Evolutionary conservation across 1,140 invertebrate genomes (phyloP).

Genomic region (Musca vetustissima): DNA sequence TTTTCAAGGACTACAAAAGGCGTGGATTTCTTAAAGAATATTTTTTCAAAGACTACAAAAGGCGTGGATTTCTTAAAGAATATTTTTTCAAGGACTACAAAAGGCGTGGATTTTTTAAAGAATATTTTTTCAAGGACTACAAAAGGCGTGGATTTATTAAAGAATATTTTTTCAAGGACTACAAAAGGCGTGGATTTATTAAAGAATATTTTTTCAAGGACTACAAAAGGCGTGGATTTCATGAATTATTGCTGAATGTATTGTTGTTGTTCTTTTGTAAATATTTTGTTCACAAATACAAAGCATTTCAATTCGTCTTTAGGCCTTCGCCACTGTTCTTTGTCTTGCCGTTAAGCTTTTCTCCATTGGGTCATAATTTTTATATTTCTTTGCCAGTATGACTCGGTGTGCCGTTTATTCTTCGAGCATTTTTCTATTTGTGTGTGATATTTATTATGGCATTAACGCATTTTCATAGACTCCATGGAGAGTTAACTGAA

Average conservation of each 20-base stretch:
- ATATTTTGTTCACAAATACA: not conserved
- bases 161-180: too few species aligned
- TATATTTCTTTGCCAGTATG: not conserved
- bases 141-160: too few species aligned
- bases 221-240: too few species aligned
- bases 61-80: too few species aligned
- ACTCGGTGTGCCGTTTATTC: not conserved
- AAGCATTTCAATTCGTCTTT: not conserved
- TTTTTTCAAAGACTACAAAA: too few species aligned
- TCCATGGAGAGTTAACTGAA: not conserved
- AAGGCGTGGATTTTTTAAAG: too few species aligned
- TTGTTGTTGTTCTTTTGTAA: not conserved
- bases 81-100: too few species aligned
- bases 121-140: too few species aligned
- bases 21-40: too few species aligned
- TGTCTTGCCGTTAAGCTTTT: not conserved
- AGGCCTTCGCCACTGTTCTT: not conserved
- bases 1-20: too few species aligned
- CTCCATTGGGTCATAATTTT: constrained; percentile 1
- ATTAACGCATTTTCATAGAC: constrained; percentile 24
- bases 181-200: too few species aligned
- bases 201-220: too few species aligned
- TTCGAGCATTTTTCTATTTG: not conserved
- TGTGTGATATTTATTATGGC: constrained; percentile 17
- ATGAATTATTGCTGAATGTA: not conserved